Evolutionary conservation across 2,888 invertebrate species (phyloP).

Genomic region (Hyposoter didymator): DNA sequence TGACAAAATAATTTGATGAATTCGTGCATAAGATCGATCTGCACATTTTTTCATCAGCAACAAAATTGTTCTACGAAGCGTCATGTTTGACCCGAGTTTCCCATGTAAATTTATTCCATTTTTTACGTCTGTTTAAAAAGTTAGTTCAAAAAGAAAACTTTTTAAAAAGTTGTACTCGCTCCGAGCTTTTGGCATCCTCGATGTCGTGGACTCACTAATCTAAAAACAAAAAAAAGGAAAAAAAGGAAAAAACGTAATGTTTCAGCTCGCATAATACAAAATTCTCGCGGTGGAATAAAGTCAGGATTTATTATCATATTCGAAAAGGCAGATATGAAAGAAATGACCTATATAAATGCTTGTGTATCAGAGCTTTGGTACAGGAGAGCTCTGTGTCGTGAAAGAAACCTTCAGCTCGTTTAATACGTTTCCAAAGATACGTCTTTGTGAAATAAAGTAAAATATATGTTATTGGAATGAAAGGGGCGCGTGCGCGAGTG

Average conservation of each 20-base stretch:
- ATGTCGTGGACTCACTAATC: neutral
- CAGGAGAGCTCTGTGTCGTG: neutral
- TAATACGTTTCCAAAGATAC: neutral
- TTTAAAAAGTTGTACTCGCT: neutral
- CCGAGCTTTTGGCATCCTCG: neutral
- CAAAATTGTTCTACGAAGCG: neutral
- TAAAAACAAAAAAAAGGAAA: neutral
- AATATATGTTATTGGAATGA: constrained; percentile 23
- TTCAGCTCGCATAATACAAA: neutral
- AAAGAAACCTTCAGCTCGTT: neutral
- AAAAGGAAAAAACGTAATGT: neutral
- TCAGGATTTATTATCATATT: constrained; percentile 5
- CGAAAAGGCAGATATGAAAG: neutral
- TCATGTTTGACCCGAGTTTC: neutral
- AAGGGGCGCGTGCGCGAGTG: constrained; percentile 80
- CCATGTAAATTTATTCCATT: constrained; percentile 4
- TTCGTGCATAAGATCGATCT: neutral
- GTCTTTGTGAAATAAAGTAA: constrained; percentile 11
- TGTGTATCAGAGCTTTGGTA: neutral
- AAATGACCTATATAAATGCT: neutral
- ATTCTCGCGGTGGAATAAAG: neutral
- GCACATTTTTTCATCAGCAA: neutral
- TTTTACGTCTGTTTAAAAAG: neutral
- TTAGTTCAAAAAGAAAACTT: neutral
- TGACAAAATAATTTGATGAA: neutral